phyloP scores from a whole-genome alignment of 2,797 vertebrate genomes.

The Acanthiza pusilla region DNA sequence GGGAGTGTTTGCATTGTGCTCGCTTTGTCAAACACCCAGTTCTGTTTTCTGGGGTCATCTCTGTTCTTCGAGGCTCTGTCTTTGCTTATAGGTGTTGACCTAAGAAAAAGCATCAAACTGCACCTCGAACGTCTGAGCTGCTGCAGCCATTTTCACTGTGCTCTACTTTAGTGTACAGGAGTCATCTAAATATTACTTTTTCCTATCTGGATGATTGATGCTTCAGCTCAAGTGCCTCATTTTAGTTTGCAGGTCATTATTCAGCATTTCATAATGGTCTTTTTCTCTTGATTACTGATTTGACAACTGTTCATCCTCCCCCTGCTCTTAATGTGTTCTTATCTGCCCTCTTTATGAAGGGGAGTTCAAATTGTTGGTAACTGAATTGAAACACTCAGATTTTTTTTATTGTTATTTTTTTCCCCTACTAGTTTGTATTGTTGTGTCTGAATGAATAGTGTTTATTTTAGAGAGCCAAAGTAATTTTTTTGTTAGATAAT shows the following conservation, averaged over 20 bases:
- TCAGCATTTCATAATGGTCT: background rate
- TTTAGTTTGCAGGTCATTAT: constrained; percentile 30
- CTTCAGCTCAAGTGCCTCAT: constrained; percentile 36
- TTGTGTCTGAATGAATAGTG: background rate
- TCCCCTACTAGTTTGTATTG: background rate
- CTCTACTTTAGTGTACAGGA: constrained; percentile 1
- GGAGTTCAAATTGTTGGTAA: background rate
- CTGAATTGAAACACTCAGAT: background rate
- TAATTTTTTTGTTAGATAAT: background rate
- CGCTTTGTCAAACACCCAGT: background rate
- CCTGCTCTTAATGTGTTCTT: constrained; percentile 9
- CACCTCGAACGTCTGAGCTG: background rate
- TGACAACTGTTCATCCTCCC: constrained; percentile 41
- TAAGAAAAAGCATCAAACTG: background rate
- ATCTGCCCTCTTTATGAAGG: background rate
- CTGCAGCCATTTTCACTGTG: background rate
- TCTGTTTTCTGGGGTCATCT: background rate
- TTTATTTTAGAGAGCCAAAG: background rate
- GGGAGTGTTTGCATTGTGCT: background rate
- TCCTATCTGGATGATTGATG: constrained; percentile 14
- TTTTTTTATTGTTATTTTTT: background rate
- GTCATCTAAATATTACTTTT: constrained; percentile 42
- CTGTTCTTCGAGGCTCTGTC: background rate
- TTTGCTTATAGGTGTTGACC: background rate
- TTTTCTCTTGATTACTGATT: constrained; percentile 48